Conservation (phyloP, 2,113 vertebrate genomes). For the Dipodomys spectabilis region DNA sequence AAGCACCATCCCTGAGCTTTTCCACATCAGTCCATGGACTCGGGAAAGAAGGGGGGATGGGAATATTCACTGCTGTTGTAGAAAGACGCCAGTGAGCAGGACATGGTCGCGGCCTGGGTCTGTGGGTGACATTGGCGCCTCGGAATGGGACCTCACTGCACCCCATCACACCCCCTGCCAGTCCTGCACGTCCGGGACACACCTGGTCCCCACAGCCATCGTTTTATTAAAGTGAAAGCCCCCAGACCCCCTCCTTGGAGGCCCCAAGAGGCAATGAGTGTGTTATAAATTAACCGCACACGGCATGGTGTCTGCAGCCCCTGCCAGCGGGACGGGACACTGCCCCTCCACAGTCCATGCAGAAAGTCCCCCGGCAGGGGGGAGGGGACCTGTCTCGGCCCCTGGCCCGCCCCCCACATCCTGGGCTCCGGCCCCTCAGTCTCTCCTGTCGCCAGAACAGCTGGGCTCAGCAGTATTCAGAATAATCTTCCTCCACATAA, state of each 20-base stretch:
- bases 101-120: no score
- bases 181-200: background rate
- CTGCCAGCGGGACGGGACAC: background rate
- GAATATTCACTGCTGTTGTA: background rate
- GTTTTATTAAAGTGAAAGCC: conserved; percentile 72
- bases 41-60: background rate
- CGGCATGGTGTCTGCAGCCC: background rate
- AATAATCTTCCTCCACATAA: conserved; percentile 97
- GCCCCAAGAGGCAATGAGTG: background rate
- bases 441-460: background rate
- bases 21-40: background rate
- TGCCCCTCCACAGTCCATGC: background rate
- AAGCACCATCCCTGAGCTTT: background rate
- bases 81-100: background rate
- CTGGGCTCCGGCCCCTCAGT: background rate
- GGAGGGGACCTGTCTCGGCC: background rate
- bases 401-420: background rate
- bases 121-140: no score
- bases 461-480: conserved; percentile 92
- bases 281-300: conserved; percentile 73
- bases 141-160: no score
- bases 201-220: background rate
- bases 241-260: background rate
- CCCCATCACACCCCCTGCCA: no score
- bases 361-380: accelerated